Conservation (phyloP, 2,888 invertebrate species). For the Lacanobia wlatinum region DNA sequence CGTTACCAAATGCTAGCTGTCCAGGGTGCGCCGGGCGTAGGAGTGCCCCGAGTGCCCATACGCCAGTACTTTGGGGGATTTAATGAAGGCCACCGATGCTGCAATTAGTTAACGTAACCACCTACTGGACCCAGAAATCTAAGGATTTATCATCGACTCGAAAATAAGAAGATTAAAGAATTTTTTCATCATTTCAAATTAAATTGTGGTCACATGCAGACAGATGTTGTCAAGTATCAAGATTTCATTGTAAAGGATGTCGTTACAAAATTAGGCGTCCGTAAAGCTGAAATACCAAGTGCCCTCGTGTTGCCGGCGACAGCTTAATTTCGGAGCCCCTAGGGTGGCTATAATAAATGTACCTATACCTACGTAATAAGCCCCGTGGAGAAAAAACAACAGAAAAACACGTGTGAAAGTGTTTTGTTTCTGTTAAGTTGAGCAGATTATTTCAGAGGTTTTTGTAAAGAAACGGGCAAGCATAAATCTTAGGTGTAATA, state of each 20-base stretch:
- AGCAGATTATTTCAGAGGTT: slow-evolving; percentile 34
- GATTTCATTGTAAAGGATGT: slow-evolving; percentile 50
- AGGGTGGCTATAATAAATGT: slow-evolving; percentile 43
- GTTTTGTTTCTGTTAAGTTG: slow-evolving; percentile 29
- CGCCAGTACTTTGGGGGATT: too few relatives aligned
- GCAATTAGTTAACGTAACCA: too few relatives aligned
- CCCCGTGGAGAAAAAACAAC: slow-evolving; percentile 34
- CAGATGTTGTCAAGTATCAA: slow-evolving; percentile 56
- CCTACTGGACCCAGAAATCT: too few relatives aligned
- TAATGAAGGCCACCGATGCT: too few relatives aligned
- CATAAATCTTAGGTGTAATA: slow-evolving; percentile 17
- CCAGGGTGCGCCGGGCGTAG: too few relatives aligned
- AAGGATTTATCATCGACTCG: too few relatives aligned
- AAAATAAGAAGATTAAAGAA: not conserved
- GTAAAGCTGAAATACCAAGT: slow-evolving; percentile 43
- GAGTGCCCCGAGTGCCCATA: too few relatives aligned
- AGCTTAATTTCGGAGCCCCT: slow-evolving; percentile 50
- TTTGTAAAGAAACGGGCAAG: slow-evolving; percentile 32
- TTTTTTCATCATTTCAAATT: slow-evolving; percentile 3
- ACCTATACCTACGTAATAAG: slow-evolving; percentile 38
- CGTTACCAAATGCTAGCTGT: too few relatives aligned
- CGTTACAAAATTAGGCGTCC: slow-evolving; percentile 57
- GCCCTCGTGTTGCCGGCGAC: slow-evolving; percentile 32
- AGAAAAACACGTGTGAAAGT: slow-evolving; percentile 27
- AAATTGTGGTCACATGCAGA: slow-evolving; percentile 19